Conservation (phyloP, 2,797 vertebrate species). For the Gambusia yucatana region DNA sequence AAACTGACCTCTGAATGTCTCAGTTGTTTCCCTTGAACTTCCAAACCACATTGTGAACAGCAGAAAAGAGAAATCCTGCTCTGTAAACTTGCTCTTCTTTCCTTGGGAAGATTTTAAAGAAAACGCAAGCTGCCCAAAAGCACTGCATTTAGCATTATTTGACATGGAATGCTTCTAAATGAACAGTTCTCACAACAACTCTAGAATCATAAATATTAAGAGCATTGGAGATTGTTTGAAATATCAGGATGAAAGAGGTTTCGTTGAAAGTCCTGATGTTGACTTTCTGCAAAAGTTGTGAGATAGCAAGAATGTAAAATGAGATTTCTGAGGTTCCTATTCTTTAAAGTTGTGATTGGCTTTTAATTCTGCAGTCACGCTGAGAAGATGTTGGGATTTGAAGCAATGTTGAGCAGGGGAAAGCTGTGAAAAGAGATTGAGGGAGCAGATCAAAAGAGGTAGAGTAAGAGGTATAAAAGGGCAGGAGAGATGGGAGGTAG, state of each 20-base stretch:
- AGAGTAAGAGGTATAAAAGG: neutral
- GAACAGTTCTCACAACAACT: neutral
- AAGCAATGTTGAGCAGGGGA: neutral
- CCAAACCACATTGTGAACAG: no score
- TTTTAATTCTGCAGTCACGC: neutral
- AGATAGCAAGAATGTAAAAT: neutral
- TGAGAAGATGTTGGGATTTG: neutral
- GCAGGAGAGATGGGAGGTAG: constrained; percentile 2
- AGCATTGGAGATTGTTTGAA: neutral
- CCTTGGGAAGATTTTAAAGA: no score
- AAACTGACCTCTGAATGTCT: no score
- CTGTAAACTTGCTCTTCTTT: no score
- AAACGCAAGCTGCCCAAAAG: no score
- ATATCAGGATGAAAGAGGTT: neutral
- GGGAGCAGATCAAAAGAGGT: neutral
- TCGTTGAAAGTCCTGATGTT: neutral
- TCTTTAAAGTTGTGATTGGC: neutral
- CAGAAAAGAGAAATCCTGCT: no score
- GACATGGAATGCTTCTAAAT: neutral
- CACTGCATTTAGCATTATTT: neutral
- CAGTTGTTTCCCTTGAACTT: no score
- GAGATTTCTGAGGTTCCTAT: neutral
- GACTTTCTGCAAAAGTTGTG: neutral
- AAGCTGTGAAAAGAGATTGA: neutral
- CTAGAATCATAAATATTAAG: neutral